Percentiles rank a stretch among this genome's conserved stretches.
Evolutionary conservation across 2,888 invertebrate species (phyloP).

Genomic region (Diaperis boleti): DNA sequence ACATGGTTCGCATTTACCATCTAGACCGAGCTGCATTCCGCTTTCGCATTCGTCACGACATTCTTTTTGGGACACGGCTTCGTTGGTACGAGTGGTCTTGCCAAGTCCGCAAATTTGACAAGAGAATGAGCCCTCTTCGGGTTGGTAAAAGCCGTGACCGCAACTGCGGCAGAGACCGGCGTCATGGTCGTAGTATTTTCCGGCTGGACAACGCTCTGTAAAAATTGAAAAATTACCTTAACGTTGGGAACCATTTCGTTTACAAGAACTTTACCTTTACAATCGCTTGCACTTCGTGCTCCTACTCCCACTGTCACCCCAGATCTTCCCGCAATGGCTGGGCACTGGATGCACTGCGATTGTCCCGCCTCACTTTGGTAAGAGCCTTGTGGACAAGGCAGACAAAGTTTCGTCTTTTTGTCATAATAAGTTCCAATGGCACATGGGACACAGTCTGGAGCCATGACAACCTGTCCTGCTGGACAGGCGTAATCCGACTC

Average conservation of each 20-base stretch:
- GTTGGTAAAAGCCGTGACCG: conserved; percentile 94
- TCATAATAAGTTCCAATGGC: conserved; percentile 91
- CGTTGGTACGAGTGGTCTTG: conserved; percentile 91
- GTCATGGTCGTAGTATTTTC: conserved; percentile 92
- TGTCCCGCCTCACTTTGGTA: conserved; percentile 96
- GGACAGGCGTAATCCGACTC: conserved; percentile 94
- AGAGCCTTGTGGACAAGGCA: conserved; percentile 87
- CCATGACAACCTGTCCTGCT: conserved; percentile 92
- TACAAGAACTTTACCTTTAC: conserved; percentile 74
- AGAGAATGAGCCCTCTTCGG: conserved; percentile 89
- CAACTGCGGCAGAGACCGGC: conserved; percentile 91
- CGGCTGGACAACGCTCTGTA: conserved; percentile 94
- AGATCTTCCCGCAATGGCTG: conserved; percentile 88
- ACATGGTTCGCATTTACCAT: conserved; percentile 93
- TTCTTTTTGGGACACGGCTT: conserved; percentile 88
- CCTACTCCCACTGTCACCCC: conserved; percentile 91
- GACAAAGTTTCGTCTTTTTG: conserved; percentile 80
- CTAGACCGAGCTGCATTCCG: conserved; percentile 86
- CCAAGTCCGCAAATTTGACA: conserved; percentile 91
- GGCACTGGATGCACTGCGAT: conserved; percentile 89
- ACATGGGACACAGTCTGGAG: conserved; percentile 94
- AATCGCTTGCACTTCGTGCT: conserved; percentile 88
- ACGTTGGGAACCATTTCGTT: no score
- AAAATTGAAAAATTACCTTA: no score
- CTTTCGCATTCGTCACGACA: conserved; percentile 91